phyloP scores from a whole-genome alignment of 2,113 vertebrate genomes.

The Azemiops feae region DNA sequence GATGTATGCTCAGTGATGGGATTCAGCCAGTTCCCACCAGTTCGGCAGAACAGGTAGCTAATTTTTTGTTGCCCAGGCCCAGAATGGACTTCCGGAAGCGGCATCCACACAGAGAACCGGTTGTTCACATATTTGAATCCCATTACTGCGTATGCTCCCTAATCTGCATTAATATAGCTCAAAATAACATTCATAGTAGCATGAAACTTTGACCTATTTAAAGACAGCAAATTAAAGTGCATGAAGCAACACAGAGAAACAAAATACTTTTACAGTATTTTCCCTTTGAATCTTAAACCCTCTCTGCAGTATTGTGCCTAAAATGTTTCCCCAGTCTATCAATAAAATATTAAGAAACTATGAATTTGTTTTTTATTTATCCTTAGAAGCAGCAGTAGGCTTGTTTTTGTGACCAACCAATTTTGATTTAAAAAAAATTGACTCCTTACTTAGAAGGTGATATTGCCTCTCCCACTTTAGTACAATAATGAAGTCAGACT shows the following conservation, averaged over 20 bases:
- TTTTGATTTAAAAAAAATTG: not conserved
- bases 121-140: no score
- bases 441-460: not conserved
- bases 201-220: not conserved
- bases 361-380: not conserved
- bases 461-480: not conserved
- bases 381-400: not conserved
- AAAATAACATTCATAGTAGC: not conserved
- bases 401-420: not conserved
- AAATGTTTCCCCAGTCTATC: not conserved
- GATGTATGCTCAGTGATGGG: not conserved
- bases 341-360: not conserved
- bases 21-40: no score
- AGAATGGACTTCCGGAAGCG: no score
- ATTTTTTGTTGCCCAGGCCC: no score
- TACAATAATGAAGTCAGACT: not conserved
- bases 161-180: not conserved
- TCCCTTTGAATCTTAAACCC: not conserved
- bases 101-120: no score
- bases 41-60: no score
- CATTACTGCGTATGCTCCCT: not conserved
- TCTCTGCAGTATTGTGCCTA: not conserved
- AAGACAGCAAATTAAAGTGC: not conserved
- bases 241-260: not conserved
- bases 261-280: not conserved